Conservation (phyloP, 2,888 invertebrate genomes). For the Volucella inanis region DNA sequence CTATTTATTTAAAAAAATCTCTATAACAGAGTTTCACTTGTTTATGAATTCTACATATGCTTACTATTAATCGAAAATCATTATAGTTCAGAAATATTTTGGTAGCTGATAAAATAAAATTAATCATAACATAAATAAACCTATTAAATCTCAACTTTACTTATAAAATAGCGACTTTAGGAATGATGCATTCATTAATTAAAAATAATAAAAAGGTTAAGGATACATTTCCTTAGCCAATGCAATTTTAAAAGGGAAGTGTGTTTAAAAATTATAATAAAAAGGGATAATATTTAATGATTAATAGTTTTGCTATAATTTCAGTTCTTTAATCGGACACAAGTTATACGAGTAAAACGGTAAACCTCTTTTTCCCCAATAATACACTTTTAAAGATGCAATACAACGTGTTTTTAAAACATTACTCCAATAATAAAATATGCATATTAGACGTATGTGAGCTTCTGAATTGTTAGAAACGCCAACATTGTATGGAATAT, state of each 20-base stretch:
- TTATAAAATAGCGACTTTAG: too few species aligned
- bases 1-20: too few species aligned
- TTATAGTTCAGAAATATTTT: too few species aligned
- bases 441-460: constrained; percentile 61
- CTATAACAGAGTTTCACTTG: too few species aligned
- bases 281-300: constrained; percentile 1
- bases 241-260: background rate
- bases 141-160: too few species aligned
- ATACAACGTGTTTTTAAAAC: constrained; percentile 17
- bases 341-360: constrained; percentile 43
- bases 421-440: constrained; percentile 34
- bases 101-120: too few species aligned
- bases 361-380: constrained; percentile 42
- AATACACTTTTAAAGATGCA: constrained; percentile 42
- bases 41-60: too few species aligned
- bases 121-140: too few species aligned
- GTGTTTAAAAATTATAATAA: constrained; percentile 1
- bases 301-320: constrained; percentile 66
- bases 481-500: constrained; percentile 56
- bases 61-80: too few species aligned
- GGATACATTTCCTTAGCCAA: background rate
- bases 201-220: background rate
- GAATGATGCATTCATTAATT: background rate
- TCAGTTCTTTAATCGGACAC: constrained; percentile 55
- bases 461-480: constrained; percentile 67